Percentiles rank a stretch among this genome's conserved stretches.
Conservation (phyloP, 1,140 invertebrate genomes). For the Drosophila pectinifera region DNA sequence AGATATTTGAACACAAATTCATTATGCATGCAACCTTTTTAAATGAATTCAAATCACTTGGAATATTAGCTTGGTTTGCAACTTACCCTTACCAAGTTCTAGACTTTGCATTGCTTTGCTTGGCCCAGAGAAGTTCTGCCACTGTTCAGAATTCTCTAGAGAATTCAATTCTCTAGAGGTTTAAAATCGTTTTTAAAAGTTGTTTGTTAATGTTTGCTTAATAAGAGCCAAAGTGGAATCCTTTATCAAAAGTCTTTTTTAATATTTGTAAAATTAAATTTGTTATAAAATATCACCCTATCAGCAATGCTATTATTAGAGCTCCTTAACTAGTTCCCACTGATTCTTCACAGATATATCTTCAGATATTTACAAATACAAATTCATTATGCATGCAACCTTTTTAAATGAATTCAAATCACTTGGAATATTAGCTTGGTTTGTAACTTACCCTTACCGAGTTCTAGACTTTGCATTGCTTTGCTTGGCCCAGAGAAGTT, state of each 20-base stretch:
- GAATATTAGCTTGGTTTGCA: too few species aligned
- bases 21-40: background rate
- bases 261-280: too few species aligned
- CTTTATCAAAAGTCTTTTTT: too few species aligned
- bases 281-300: too few species aligned
- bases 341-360: too few species aligned
- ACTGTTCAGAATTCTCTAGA: too few species aligned
- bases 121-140: too few species aligned
- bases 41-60: background rate
- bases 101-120: slow-evolving; percentile 44
- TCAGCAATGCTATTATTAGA: too few species aligned
- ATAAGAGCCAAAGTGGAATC: too few species aligned
- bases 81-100: background rate
- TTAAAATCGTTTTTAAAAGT: background rate
- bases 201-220: too few species aligned
- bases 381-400: background rate
- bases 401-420: slow-evolving; percentile 2
- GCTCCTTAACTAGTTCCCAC: too few species aligned
- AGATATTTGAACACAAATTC: background rate
- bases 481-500: slow-evolving; percentile 1
- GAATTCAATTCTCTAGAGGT: background rate
- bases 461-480: slow-evolving; percentile 37
- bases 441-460: background rate
- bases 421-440: too few species aligned
- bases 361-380: background rate